Percentiles rank a stretch among this genome's conserved stretches.
phyloP scores from a whole-genome alignment of 2,888 invertebrate genomes.

The Melinaea marsaeus region DNA sequence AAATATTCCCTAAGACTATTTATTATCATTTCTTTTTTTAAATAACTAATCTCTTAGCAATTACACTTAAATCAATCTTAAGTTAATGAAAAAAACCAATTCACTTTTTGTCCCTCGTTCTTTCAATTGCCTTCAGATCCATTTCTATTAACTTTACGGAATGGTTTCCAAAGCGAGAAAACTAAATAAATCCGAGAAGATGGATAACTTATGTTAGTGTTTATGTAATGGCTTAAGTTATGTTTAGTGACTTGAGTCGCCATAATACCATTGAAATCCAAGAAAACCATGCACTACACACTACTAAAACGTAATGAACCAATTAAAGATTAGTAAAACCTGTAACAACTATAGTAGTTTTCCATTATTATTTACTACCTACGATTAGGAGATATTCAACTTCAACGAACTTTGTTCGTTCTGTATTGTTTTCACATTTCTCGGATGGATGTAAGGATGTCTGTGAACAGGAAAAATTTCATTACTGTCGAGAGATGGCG shows the following conservation, averaged over 20 bases:
- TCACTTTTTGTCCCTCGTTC: slow-evolving; percentile 60
- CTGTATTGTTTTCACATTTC: too few relatives aligned
- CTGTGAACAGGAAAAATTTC: too few relatives aligned
- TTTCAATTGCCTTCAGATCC: slow-evolving; percentile 75
- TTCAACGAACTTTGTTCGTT: too few relatives aligned
- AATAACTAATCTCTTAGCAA: not conserved
- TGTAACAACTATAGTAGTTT: slow-evolving; percentile 27
- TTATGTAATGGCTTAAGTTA: slow-evolving; percentile 77
- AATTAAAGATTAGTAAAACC: slow-evolving; percentile 29
- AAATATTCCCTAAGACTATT: too few relatives aligned
- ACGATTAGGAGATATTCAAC: too few relatives aligned
- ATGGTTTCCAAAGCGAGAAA: slow-evolving; percentile 77
- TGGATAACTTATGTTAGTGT: slow-evolving; percentile 79
- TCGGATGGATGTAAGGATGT: too few relatives aligned
- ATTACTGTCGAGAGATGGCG: too few relatives aligned
- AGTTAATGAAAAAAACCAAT: slow-evolving; percentile 48
- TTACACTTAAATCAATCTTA: slow-evolving; percentile 29
- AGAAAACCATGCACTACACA: slow-evolving; percentile 55
- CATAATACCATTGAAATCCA: slow-evolving; percentile 73
- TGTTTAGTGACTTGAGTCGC: slow-evolving; percentile 69
- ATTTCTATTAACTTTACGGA: slow-evolving; percentile 78
- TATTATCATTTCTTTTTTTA: too few relatives aligned
- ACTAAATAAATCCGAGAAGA: slow-evolving; percentile 78
- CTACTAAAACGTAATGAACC: slow-evolving; percentile 40
- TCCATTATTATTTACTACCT: too few relatives aligned